Evolutionary conservation across 2,888 invertebrate genomes (phyloP), one percentile per base, ranked within the genome.

Genomic region (Oxycera nigricornis): DNA sequence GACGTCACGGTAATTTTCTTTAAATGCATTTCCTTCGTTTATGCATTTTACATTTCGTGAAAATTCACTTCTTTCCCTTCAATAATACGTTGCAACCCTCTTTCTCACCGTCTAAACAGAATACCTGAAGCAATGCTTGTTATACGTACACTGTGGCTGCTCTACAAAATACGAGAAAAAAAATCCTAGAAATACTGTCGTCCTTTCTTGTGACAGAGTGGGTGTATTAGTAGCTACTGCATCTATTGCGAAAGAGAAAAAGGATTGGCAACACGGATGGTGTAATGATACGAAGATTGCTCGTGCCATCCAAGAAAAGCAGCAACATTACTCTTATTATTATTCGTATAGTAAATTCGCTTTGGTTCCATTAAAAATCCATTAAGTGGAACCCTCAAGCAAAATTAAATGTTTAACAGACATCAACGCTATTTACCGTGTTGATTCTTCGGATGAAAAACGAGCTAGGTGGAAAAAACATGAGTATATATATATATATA

Each of bases 371-470:
- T 70, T 70, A 70, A 70, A 70, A 70, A 70, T 70, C 55, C 52
- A 70, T 70, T 70, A 70, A 70, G 55, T 52, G 70, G 46, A 70
- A 70, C 30, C 28, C 52, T 70, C 70, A 70, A 55, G 55, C 55
- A 70, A 52, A 70, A 70, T 70, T 70, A 55, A 70, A 70, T 70
- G 55, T 30, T 70, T 52, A 31, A 35, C 52, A 9, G 70, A 31
- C 70, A 30, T 65, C 41, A 65, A 30, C 46, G 46, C 14, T 46
- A 46, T 46, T 46, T 46, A 14, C 46, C 46, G 46, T 14, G 46
- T 46, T 46, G 46, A 46, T 7, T 46, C 3, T 46, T 17, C 46
- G 46, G n/a, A n/a, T n/a, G n/a, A n/a, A n/a, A n/a, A n/a, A n/a
- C n/a, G n/a, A n/a, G n/a, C n/a, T n/a, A n/a, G n/a, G n/a, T n/a